Percentiles rank a stretch among this genome's conserved stretches.
Evolutionary conservation across 2,797 vertebrate genomes (phyloP).

Genomic region (Chromis chromis): DNA sequence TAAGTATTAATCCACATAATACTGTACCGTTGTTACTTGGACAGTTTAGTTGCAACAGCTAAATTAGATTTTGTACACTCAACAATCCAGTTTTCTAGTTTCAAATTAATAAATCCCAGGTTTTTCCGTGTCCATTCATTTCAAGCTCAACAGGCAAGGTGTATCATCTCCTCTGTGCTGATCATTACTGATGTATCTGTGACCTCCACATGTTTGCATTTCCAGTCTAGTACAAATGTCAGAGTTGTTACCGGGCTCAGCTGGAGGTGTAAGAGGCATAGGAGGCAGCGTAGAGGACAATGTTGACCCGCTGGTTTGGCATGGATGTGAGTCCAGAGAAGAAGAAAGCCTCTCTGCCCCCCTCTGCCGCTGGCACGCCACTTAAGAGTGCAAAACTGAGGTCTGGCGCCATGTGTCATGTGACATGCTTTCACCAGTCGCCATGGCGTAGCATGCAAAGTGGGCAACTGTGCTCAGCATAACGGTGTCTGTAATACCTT

Average conservation of each 20-base stretch:
- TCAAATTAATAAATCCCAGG: neutral
- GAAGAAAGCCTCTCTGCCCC: conserved; percentile 69
- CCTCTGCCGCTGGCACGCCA: conserved; percentile 59
- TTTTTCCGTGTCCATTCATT: neutral
- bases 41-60: neutral
- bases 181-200: conserved; percentile 7
- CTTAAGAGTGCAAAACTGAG: conserved; percentile 73
- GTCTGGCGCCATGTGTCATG: conserved; percentile 76
- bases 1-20: neutral
- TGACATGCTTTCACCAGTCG: conserved; percentile 74
- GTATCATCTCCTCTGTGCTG: conserved; percentile 2
- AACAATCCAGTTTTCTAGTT: too few species aligned
- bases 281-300: conserved; percentile 72
- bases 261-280: conserved; percentile 86
- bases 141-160: neutral
- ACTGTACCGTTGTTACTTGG: neutral
- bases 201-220: conserved; percentile 6
- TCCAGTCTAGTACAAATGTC: conserved; percentile 30
- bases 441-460: conserved; percentile 51
- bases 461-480: conserved; percentile 38
- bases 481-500: conserved; percentile 6
- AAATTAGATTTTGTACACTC: neutral
- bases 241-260: conserved; percentile 83
- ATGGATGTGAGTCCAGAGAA: conserved; percentile 73
- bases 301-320: conserved; percentile 72